Conservation (phyloP, 2,888 invertebrate genomes). For the Mythimna impura region DNA sequence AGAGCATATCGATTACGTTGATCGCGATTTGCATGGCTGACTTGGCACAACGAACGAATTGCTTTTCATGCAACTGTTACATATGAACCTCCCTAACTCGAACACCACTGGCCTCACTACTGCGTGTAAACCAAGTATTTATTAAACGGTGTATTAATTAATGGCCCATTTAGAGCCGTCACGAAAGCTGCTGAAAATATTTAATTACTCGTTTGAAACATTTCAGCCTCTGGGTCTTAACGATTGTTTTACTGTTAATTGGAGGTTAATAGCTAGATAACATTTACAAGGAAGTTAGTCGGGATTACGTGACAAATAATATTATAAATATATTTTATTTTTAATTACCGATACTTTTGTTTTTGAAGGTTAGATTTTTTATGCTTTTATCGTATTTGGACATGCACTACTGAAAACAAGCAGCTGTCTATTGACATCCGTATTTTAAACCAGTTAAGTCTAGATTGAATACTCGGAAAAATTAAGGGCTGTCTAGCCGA, state of each 20-base stretch:
- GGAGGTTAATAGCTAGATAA: slow-evolving; percentile 22
- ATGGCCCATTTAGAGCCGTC: slow-evolving; percentile 35
- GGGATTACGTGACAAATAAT: slow-evolving; percentile 31
- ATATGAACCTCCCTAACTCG: slow-evolving; percentile 13
- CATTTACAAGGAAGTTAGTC: slow-evolving; percentile 31
- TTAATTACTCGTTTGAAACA: slow-evolving; percentile 31
- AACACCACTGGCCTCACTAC: slow-evolving; percentile 40
- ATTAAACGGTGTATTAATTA: slow-evolving; percentile 9
- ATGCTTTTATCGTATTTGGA: neutral
- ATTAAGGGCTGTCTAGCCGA: neutral
- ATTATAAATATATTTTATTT: neutral
- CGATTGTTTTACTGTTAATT: slow-evolving; percentile 31
- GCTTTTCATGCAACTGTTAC: slow-evolving; percentile 57
- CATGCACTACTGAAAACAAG: slow-evolving; percentile 1
- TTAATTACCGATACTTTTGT: neutral
- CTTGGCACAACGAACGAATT: slow-evolving; percentile 62
- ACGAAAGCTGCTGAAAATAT: slow-evolving; percentile 53
- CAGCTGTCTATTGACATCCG: no score
- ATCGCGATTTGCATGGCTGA: slow-evolving; percentile 79
- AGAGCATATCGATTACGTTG: slow-evolving; percentile 83
- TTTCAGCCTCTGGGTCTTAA: slow-evolving; percentile 5
- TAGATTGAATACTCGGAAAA: neutral
- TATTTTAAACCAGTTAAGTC: neutral
- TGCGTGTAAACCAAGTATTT: slow-evolving; percentile 45
- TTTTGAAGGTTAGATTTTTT: neutral